Evolutionary conservation across 2,888 invertebrate species (phyloP).

Genomic region (Drosophila kanekoi): DNA sequence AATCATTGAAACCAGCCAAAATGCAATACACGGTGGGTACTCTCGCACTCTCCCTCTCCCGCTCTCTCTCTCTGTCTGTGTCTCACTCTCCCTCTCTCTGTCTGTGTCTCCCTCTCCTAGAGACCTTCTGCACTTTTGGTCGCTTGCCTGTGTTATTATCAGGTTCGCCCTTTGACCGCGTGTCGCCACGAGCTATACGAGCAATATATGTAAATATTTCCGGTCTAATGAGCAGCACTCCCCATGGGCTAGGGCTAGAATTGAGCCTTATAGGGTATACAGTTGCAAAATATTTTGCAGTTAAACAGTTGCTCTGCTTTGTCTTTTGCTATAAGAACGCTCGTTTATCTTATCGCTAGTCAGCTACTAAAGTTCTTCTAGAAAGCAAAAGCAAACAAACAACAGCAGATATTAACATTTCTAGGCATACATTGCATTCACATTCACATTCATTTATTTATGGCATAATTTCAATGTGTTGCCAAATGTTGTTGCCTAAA

Average conservation of each 20-base stretch:
- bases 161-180: slow-evolving; percentile 19
- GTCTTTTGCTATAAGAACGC: slow-evolving; percentile 18
- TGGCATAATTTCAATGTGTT: slow-evolving; percentile 19
- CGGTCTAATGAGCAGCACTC: slow-evolving; percentile 39
- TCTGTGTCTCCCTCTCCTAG: neutral
- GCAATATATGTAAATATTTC: slow-evolving; percentile 30
- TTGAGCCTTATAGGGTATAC: slow-evolving; percentile 1
- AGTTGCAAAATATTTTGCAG: neutral
- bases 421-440: neutral
- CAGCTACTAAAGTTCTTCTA: slow-evolving; percentile 45
- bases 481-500: slow-evolving; percentile 14
- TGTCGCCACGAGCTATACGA: neutral
- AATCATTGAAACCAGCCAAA: slow-evolving; percentile 32
- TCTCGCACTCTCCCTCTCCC: slow-evolving; percentile 15
- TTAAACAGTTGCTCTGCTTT: slow-evolving; percentile 16
- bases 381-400: slow-evolving; percentile 32
- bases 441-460: slow-evolving; percentile 23
- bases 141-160: slow-evolving; percentile 19
- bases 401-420: slow-evolving; percentile 6
- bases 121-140: slow-evolving; percentile 19
- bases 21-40: slow-evolving; percentile 61
- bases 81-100: neutral
- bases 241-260: neutral
- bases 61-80: neutral
- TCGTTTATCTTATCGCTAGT: slow-evolving; percentile 62